phyloP scores from a whole-genome alignment of 2,888 invertebrate genomes.

The Deilephila porcellus region DNA sequence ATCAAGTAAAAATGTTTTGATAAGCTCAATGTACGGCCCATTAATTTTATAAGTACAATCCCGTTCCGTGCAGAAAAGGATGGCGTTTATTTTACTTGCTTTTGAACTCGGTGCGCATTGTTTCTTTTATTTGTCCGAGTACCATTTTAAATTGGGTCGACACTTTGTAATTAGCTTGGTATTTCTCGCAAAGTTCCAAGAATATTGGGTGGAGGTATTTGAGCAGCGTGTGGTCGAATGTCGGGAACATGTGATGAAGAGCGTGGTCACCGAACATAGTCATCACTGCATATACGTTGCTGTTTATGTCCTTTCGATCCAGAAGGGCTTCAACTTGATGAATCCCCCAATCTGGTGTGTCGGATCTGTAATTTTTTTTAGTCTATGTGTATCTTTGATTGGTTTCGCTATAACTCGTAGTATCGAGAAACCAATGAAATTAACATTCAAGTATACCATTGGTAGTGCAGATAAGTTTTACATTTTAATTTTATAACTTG shows the following conservation, averaged over 20 bases:
- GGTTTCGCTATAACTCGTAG: no score
- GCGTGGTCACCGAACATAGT: constrained; percentile 90
- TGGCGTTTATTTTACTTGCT: constrained; percentile 35
- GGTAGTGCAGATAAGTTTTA: no score
- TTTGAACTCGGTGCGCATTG: constrained; percentile 49
- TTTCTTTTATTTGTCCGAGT: constrained; percentile 81
- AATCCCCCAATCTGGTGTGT: constrained; percentile 89
- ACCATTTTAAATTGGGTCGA: constrained; percentile 85
- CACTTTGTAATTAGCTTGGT: constrained; percentile 69
- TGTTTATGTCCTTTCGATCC: constrained; percentile 87
- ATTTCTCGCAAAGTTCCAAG: constrained; percentile 75
- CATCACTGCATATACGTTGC: constrained; percentile 86
- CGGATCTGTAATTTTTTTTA: constrained; percentile 38
- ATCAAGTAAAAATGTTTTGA: constrained; percentile 48
- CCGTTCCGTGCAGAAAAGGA: constrained; percentile 34
- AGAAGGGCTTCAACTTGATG: constrained; percentile 89
- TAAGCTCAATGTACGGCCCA: constrained; percentile 42
- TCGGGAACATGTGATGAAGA: constrained; percentile 91
- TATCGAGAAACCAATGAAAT: no score
- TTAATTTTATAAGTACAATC: constrained; percentile 43
- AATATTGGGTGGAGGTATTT: constrained; percentile 85
- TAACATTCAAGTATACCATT: no score
- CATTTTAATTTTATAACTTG: no score
- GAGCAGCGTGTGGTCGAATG: constrained; percentile 89
- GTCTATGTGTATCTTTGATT: no score